Base-by-base conservation (phyloP, 2,888 invertebrate genomes). In the Theretra japonica region DNA sequence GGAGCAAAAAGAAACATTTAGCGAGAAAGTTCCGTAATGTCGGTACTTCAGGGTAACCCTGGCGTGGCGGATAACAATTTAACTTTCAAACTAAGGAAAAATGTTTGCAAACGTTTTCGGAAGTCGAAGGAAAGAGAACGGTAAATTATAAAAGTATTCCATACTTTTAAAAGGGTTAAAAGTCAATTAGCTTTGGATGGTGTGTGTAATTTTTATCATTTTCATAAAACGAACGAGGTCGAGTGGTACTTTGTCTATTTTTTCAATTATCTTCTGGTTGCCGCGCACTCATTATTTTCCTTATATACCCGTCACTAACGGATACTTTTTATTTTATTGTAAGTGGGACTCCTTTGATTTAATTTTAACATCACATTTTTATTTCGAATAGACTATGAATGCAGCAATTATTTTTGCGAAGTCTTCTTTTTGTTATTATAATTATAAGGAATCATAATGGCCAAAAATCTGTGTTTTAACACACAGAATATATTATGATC, bases 1-100 rank as follows among this genome's bases (percentile, higher is more conserved):
- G 41, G 17, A 48, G n/a, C 23, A 65, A 62, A 59, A 62, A 65
- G 48, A 48, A 65, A 65, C 65, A 48, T 65, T 65, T 25, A 48
- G 6, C 65, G 65, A 17, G 23, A 48, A 48, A 65, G 65, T 65
- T 65, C 41, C 48, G 65, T 65, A 65, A 65, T 65, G 17, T 56
- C 30, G 23, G 53, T 53, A 33, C 33, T 69, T 69, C 56, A 21
- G 56, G 69, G 69, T 56, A 30, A 56, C 21, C 15, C 33, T 56
- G 8, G 69, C 69, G 56, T 69, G 56, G 56, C n/a, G 15, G 7
- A 33, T 56, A 69, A 57, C 69, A 56, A 56, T 69, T 69, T 69
- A 69, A 69, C 69, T 69, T 69, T 56, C 56, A 33, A 57, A 57
- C 33, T 56, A 53, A 21, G 53, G 17, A 65, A 48, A 65, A 65